Base-by-base conservation (phyloP, 1,140 invertebrate genomes). In the Brachystomella parvula region DNA sequence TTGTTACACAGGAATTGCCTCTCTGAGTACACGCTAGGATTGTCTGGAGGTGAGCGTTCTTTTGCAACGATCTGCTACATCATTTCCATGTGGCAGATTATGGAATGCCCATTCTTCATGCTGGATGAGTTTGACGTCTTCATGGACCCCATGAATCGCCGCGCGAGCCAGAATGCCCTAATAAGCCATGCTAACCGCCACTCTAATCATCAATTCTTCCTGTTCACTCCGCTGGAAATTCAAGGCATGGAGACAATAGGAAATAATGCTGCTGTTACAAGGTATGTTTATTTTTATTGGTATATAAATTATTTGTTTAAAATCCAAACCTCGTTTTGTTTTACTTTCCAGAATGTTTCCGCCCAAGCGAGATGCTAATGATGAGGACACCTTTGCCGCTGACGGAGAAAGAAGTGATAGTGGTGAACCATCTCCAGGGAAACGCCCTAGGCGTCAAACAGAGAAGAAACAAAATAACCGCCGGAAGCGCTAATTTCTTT, bases 51-150 rank as follows among this genome's bases (percentile, higher is more conserved):
- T 12, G 96, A 99, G 81, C 82, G 92, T 47, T 96, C 94, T 2
- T 98, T 90, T 79, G 87, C 92, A 0, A 98, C 94, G 0, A 88
- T 98, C 9, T 90, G 92, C 21, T 94, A 98, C 75, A 86, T 99
- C 65, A 84, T 98, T 74, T 84, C 95, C 2, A 80, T 99, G 17
- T 98, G 96, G 96, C 87, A 92, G 47, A 87, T 86, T 61, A 88
- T 92, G 73, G 85, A 89, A 68, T 84, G 91, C 65, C 96, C 96
- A 0, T 97, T 98, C 78, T 89, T 92, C 76, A 94, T 96, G 76
- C 81, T 98, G 49, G 96, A 98, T 77, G 96, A 99, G 81, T 98
- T 98, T 78, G 96, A 98, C 77, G 94, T 98, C 0, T 99, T 94
- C 77, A 97, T 98, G 89, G 94, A 73, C 44, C 59, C 71, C 0